Percentiles rank a stretch among this genome's conserved stretches.
phyloP scores from a whole-genome alignment of 2,888 invertebrate genomes.

The Vesta saturnalis region DNA sequence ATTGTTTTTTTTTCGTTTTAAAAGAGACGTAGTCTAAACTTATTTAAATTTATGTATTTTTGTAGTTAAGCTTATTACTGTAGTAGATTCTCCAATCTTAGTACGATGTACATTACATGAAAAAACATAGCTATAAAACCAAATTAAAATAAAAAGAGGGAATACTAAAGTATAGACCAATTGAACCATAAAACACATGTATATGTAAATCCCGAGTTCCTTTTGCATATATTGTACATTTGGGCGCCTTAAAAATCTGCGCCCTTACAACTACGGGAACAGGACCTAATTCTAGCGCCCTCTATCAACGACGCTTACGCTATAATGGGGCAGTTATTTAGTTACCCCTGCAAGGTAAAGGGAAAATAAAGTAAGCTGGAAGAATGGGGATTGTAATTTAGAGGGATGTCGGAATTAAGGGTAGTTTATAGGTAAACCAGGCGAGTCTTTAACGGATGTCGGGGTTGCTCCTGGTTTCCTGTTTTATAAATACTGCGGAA shows the following conservation, averaged over 20 bases:
- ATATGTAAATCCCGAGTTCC: slow-evolving; percentile 59
- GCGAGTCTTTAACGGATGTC: slow-evolving; percentile 54
- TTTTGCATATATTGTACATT: slow-evolving; percentile 59
- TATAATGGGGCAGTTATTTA: slow-evolving; percentile 65
- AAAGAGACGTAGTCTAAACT: neutral
- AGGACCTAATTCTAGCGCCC: slow-evolving; percentile 47
- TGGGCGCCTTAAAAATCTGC: slow-evolving; percentile 53
- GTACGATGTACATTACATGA: slow-evolving; percentile 21
- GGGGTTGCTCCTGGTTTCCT: slow-evolving; percentile 38
- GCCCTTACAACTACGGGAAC: slow-evolving; percentile 45
- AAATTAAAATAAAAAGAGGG: slow-evolving; percentile 57
- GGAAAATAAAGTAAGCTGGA: slow-evolving; percentile 63
- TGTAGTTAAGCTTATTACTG: slow-evolving; percentile 8
- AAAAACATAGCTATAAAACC: slow-evolving; percentile 45
- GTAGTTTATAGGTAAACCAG: slow-evolving; percentile 65
- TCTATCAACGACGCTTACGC: slow-evolving; percentile 52
- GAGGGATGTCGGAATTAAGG: slow-evolving; percentile 66
- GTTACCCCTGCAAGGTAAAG: slow-evolving; percentile 60
- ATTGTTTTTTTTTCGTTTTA: no score
- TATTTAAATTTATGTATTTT: slow-evolving; percentile 6
- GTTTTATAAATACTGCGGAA: slow-evolving; percentile 26
- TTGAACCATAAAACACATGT: slow-evolving; percentile 61
- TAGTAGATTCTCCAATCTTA: slow-evolving; percentile 3
- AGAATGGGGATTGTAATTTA: slow-evolving; percentile 65
- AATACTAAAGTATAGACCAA: slow-evolving; percentile 54